Evolutionary conservation across 1,140 invertebrate species (phyloP).

Genomic region (Pantala flavescens): DNA sequence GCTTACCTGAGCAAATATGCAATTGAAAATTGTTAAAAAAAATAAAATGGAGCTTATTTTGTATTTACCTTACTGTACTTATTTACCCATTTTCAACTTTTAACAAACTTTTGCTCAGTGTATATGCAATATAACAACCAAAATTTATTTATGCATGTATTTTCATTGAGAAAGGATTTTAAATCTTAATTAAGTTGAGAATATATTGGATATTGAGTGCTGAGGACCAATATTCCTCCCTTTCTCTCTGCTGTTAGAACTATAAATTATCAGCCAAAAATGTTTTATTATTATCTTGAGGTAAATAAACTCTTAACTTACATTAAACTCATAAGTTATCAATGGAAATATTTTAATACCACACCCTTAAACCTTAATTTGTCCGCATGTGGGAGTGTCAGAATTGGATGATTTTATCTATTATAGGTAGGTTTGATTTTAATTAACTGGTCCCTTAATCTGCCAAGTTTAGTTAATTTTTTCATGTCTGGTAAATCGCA

Average conservation of each 20-base stretch:
- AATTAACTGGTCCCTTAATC: too few species aligned
- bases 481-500: too few species aligned
- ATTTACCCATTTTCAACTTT: background rate
- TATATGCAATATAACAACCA: background rate
- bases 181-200: background rate
- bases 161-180: background rate
- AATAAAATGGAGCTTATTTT: constrained; percentile 4
- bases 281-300: too few species aligned
- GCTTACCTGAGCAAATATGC: background rate
- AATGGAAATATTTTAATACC: too few species aligned
- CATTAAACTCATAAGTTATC: too few species aligned
- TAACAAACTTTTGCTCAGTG: background rate
- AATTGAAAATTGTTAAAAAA: constrained; percentile 6
- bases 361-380: too few species aligned
- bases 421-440: too few species aligned
- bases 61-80: background rate
- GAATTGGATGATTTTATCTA: too few species aligned
- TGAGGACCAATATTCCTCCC: background rate
- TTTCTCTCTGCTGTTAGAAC: background rate
- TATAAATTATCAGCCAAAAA: too few species aligned
- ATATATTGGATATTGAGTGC: background rate
- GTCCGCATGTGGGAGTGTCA: too few species aligned
- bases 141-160: background rate
- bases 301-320: too few species aligned
- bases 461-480: too few species aligned